Evolutionary conservation across 2,888 invertebrate species (phyloP), one percentile per base, ranked within the genome.

Genomic region (Latrodectus hesperus): DNA sequence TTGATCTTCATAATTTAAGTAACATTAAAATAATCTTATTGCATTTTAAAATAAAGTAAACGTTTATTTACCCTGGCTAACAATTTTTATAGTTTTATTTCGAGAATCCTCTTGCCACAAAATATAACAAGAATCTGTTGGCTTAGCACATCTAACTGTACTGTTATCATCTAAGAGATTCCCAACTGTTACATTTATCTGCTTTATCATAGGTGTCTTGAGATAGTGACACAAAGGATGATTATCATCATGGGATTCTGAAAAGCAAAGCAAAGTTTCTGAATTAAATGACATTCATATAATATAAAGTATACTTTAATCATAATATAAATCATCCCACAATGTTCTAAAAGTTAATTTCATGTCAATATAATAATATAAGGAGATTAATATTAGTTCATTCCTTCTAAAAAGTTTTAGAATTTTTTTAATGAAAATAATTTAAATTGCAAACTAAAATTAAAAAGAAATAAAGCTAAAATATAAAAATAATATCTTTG

Each of bases 181-280:
- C 17, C 82, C 87, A 55, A 81, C 82, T 11, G 86, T 76, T 3
- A 81, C 72, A 51, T 86, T 86, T 22, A 76, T 67, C 14, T 86
- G 81, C 26, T 81, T 86, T 14, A 86, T 76, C 14, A 72, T 60
- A 9, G 76, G 76, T 0, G 81, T 76, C 53, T 80, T 81, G 4
- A 76, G 64, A 67, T 86, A 81, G 26, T 64, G 60, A 55, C 86
- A 86, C 16, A 81, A 71, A 26, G 77, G 68, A 67, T 81, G 81
- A 10, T 49, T 73, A 22, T 86, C 86, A 71, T 86, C 86, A 77
- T 86, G 86, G 81, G 86, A 93, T 81, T 93, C 93, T 93, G 90
- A 67, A 90, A 88, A 65, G 89, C 22, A 51, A 11, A 71, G 4
- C 22, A 9, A 17, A 26, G 17, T 68, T 17, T 26, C 4, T 64